These are phyloP conservation scores for Nymphalis io DNA, from an alignment of 1,140 invertebrate genomes.

Conservation along the genomic window DNA sequence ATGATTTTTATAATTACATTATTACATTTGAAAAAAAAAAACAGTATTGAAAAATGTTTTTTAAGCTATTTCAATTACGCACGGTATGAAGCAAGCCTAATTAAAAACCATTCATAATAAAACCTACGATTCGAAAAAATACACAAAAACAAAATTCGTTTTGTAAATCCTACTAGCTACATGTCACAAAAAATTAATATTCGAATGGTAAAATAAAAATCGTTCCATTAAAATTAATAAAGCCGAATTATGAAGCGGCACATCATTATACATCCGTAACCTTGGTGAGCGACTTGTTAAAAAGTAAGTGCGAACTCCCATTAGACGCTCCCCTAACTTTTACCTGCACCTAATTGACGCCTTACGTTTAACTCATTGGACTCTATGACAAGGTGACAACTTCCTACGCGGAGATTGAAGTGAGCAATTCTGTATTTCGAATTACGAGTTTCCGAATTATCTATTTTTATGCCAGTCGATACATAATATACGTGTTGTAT, in stretches of 20 bases:
- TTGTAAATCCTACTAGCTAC: neutral
- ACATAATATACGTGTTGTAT: no score
- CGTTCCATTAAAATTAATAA: constrained; percentile 21
- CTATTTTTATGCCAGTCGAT: neutral
- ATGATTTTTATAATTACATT: no score
- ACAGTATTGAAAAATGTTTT: no score
- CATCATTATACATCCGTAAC: constrained; percentile 36
- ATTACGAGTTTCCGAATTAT: neutral
- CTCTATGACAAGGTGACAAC: constrained; percentile 27
- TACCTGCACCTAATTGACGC: constrained; percentile 60
- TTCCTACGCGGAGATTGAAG: constrained; percentile 3
- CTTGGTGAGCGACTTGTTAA: constrained; percentile 62
- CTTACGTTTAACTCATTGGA: constrained; percentile 26
- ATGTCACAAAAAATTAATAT: neutral
- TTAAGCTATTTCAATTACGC: no score
- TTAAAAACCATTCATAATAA: no score
- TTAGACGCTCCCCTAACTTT: constrained; percentile 61
- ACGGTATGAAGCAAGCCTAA: no score
- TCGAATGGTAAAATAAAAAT: neutral
- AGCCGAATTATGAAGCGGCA: constrained; percentile 9
- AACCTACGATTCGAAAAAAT: no score
- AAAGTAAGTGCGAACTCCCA: constrained; percentile 70
- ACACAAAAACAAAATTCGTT: no score
- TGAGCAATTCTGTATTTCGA: neutral
- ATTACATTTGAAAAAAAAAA: no score